Conservation (phyloP, 2,797 vertebrate species). For the Furcifer pardalis region DNA sequence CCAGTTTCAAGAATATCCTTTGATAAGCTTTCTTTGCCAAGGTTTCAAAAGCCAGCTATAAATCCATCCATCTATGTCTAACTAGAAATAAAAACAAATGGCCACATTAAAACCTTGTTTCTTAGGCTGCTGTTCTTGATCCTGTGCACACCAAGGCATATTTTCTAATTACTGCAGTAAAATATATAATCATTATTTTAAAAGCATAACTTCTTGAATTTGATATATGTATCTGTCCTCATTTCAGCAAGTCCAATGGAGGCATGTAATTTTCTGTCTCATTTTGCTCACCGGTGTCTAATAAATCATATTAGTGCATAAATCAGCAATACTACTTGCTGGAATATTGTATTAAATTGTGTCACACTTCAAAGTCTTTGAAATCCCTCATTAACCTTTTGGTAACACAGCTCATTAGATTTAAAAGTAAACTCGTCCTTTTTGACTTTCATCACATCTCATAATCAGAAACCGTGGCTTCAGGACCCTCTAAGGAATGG, state of each 20-base stretch:
- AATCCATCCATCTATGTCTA: not conserved
- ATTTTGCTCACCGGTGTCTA: constrained; percentile 11
- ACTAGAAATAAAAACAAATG: not conserved
- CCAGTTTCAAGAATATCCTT: not conserved
- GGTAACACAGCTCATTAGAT: constrained; percentile 35
- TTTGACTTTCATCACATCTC: constrained; percentile 38
- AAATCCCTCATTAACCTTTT: constrained; percentile 52
- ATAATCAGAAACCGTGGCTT: not conserved
- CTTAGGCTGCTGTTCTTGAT: not conserved
- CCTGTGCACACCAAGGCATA: not conserved
- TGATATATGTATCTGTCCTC: not conserved
- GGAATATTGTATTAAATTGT: constrained; percentile 39
- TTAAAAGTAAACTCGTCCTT: constrained; percentile 37
- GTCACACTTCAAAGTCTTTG: constrained; percentile 23
- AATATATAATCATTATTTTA: constrained; percentile 11
- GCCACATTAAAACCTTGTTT: not conserved
- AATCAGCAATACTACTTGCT: constrained; percentile 26
- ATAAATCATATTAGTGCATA: constrained; percentile 28
- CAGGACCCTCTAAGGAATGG: not conserved
- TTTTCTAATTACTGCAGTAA: constrained; percentile 23
- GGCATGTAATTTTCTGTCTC: constrained; percentile 20
- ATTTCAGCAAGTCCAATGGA: not conserved
- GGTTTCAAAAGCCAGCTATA: not conserved
- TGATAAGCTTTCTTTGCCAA: not conserved
- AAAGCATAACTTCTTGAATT: not conserved